Conservation (phyloP, 1,140 invertebrate genomes). For the Calosoma granatense region DNA sequence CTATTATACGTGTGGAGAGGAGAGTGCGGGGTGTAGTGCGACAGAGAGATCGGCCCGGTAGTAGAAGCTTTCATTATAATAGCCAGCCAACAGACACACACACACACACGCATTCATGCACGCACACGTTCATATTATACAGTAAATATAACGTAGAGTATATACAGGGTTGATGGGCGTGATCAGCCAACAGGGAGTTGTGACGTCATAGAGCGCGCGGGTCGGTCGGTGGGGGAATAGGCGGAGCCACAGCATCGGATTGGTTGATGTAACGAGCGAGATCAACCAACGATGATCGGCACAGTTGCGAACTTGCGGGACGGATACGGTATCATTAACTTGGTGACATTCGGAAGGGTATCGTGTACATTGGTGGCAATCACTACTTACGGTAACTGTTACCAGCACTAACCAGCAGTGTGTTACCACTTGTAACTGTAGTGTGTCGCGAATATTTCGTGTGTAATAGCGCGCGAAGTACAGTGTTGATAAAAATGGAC, state of each 20-base stretch:
- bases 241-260: constrained; percentile 14
- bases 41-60: too few relatives aligned
- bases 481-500: too few relatives aligned
- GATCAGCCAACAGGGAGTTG: too few relatives aligned
- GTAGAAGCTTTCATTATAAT: too few relatives aligned
- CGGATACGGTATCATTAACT: constrained; percentile 25
- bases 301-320: constrained; percentile 28
- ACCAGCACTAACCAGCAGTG: constrained; percentile 58
- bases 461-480: too few relatives aligned
- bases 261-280: constrained; percentile 22
- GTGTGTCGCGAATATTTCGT: too few relatives aligned
- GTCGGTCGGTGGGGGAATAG: constrained; percentile 14
- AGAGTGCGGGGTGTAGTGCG: too few relatives aligned
- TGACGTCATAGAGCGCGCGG: too few relatives aligned
- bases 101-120: too few relatives aligned
- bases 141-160: constrained; percentile 32
- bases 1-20: too few relatives aligned
- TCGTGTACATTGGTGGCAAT: constrained; percentile 17
- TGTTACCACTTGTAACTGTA: constrained; percentile 81
- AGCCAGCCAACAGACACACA: too few relatives aligned
- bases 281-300: constrained; percentile 27
- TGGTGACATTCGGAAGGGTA: constrained; percentile 13
- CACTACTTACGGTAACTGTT: constrained; percentile 15
- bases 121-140: constrained; percentile 30
- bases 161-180: too few relatives aligned